phyloP scores from a whole-genome alignment of 2,888 invertebrate species.

The Himalopsyche tibetana region DNA sequence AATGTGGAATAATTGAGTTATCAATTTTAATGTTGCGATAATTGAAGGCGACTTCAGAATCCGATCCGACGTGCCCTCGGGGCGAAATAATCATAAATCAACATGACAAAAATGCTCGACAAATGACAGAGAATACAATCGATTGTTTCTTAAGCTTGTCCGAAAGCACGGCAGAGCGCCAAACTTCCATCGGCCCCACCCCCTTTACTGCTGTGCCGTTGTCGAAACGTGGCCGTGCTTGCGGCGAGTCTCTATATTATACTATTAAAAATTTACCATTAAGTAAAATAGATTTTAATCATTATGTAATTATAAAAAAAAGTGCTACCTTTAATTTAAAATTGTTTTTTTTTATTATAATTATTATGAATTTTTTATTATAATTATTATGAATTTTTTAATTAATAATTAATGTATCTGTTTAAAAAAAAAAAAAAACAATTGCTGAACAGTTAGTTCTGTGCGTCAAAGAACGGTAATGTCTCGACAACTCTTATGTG shows the following conservation, averaged over 20 bases:
- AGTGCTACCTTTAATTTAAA: neutral
- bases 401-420: neutral
- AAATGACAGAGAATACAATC: neutral
- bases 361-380: neutral
- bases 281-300: neutral
- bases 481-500: no score
- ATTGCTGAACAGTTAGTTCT: no score
- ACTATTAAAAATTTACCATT: neutral
- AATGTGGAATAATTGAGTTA: no score
- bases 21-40: no score
- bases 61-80: no score
- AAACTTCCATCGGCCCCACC: no score
- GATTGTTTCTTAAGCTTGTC: neutral
- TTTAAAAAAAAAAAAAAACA: neutral
- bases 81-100: no score
- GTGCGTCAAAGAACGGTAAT: no score
- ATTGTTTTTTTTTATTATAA: no score
- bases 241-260: neutral
- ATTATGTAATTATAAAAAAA: neutral
- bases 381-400: neutral
- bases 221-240: neutral
- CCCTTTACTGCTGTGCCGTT: neutral
- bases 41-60: no score
- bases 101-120: no score
- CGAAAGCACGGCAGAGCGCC: no score